Percentiles rank a stretch among this genome's conserved stretches.
Evolutionary conservation across 2,113 vertebrate species (phyloP).

Genomic region (Nesospiza acunhae): DNA sequence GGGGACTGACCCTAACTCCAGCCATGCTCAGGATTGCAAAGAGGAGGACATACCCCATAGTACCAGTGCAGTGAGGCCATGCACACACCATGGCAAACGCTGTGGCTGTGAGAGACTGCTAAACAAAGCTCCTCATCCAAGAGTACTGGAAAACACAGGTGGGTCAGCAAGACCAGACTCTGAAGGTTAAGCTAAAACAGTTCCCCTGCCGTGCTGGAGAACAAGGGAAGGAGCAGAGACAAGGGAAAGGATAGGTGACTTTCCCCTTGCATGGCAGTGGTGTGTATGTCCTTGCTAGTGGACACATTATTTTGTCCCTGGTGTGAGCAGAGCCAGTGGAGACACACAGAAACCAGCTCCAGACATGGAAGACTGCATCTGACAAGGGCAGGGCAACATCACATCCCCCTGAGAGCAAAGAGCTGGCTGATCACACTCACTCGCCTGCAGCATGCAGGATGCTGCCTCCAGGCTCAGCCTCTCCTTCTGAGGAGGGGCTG

Average conservation of each 20-base stretch:
- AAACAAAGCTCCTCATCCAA: neutral
- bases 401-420: neutral
- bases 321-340: neutral
- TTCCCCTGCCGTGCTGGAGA: neutral
- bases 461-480: neutral
- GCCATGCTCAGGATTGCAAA: neutral
- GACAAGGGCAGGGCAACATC: neutral
- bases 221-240: neutral
- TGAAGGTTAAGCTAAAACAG: neutral
- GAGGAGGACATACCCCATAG: neutral
- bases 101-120: neutral
- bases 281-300: neutral
- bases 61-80: neutral
- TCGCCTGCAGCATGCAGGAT: fast-evolving
- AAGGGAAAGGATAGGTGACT: neutral
- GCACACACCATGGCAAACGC: neutral
- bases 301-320: neutral
- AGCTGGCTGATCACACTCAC: neutral
- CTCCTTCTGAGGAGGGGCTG: neutral
- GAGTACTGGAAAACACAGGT: neutral
- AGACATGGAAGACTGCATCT: neutral
- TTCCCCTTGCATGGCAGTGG: neutral
- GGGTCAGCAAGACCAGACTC: neutral
- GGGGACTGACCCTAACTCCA: neutral
- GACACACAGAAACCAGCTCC: neutral